Conservation (phyloP, 2,113 vertebrate genomes). For the Rhinichthys klamathensis region DNA sequence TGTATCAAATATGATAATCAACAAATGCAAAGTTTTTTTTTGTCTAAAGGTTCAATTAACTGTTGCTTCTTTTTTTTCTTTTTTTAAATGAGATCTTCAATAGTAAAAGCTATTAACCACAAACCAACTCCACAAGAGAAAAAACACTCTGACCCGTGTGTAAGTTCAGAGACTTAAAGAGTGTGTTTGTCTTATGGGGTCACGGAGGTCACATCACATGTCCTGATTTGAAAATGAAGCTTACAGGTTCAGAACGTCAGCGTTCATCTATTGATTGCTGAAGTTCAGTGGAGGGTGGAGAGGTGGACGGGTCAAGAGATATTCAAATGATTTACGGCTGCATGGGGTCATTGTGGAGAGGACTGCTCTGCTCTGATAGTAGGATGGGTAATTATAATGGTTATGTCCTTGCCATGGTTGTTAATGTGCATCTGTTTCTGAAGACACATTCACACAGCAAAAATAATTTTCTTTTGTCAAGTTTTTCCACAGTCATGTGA, state of each 20-base stretch:
- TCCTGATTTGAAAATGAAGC: not conserved
- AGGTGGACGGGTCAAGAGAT: slow-evolving; percentile 15
- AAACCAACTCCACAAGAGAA: too few relatives aligned
- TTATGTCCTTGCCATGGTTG: too few relatives aligned
- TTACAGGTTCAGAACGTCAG: slow-evolving; percentile 9
- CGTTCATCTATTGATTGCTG: slow-evolving; percentile 14
- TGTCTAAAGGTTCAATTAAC: too few relatives aligned
- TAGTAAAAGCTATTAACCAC: not conserved
- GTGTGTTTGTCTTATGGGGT: not conserved
- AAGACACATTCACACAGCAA: not conserved
- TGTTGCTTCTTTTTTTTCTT: too few relatives aligned
- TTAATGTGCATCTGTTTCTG: too few relatives aligned
- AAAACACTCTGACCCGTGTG: too few relatives aligned
- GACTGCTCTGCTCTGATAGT: not conserved
- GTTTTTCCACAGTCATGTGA: not conserved
- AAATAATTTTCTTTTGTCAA: not conserved
- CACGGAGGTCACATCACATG: not conserved
- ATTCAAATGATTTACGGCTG: slow-evolving; percentile 15
- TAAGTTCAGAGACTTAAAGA: not conserved
- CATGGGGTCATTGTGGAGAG: not conserved
- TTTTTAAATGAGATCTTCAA: too few relatives aligned
- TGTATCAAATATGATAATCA: too few relatives aligned
- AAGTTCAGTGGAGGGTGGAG: slow-evolving; percentile 24
- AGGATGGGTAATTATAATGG: too few relatives aligned
- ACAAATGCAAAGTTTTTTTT: too few relatives aligned